Base-by-base conservation (phyloP, 2,113 vertebrate genomes). In the Mormyrus iriodes region DNA sequence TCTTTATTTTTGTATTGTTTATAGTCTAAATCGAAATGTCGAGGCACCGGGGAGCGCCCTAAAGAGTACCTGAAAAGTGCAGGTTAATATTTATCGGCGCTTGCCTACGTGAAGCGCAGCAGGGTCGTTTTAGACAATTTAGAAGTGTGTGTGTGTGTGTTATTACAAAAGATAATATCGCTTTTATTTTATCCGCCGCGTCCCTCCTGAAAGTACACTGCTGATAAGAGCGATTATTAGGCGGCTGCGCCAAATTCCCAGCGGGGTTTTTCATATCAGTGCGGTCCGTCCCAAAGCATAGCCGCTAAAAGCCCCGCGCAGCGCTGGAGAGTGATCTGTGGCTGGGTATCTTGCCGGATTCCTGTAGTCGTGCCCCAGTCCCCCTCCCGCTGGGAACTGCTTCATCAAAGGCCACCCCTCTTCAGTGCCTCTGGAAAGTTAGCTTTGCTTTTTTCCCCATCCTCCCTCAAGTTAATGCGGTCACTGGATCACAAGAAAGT, bases 11-110 rank as follows among this genome's bases (percentile, higher is more conserved):
- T 87, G 19, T 61, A n/a, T 87, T 87, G 55, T 87, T 61, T 65
- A 65, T 61, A 58, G 31, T 87, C 86, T 65, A 46, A 35, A 44
- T 87, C 44, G 86, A 87, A 87, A 87, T 61, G 53, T 65, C 51
- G 86, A 58, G 7, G 4, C n/a, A 35, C 44, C 21, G 35, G 27
- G 85, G 44, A 52, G n/a, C 27, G n/a, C n/a, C n/a, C 12, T 24
- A 51, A 19, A 27, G 24, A 53, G 49, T 19, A 53, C 85, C 85
- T 86, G 48, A 86, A 86, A 31, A 53, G 48, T 52, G 9, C n/a
- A 85, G 12, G 46, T 86, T 79, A 52, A 53, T 53, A n/a, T 86
- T 31, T 52, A 52, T 84, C 44, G 49, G 49, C 49, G 15, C 2
- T 35, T 52, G 49, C 46, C 27, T 52, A 49, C 10, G 49, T 52